Base-by-base conservation (phyloP, 23 tunicate genomes). In the Trididemnum nubilum region DNA sequence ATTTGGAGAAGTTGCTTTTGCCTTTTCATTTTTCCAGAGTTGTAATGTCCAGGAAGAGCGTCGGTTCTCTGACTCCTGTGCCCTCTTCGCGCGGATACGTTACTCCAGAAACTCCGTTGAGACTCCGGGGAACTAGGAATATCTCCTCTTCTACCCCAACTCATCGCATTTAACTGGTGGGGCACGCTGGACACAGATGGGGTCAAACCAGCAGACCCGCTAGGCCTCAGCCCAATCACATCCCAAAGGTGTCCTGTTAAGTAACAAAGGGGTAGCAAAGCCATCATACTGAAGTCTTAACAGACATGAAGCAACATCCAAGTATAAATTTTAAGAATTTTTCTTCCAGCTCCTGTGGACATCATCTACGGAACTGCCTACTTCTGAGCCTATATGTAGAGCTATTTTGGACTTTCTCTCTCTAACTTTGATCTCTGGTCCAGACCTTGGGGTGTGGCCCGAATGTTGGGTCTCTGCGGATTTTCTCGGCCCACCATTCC, bases 1-100 rank as follows among this genome's bases (percentile, higher is more conserved):
- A 85, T 79, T 73, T 79, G 90, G 22, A 85, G 73, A 19, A 85
- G 52, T 65, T 85, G 90, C 35, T 85, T 70, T 23, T 71, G 72
- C 2, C 90, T 72, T 35, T 79, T 64, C 38, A 51, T 70, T 31
- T 30, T 77, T 29, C 83, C 81, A 39, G 9, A 57, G 67, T 36
- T 58, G 90, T 85, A 85, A 67, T 78, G 63, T 70, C 90, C 90
- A 24, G 83, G 79, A 2, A 85, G 79, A 36, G 90, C 90, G 71
- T 85, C 80, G 37, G 76, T 65, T 40, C 90, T 71, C 84, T 85
- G 71, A 76, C 90, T 85, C 51, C 90, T 79, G 51, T 79, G 88
- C 64, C 88, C 72, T 71, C 88, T 79, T 78, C 66, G 31, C 32
- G 90, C 38, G 79, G 84, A 71, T 58, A 50, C 23, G 37, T 84